Evolutionary conservation across 2,797 vertebrate species (phyloP), one percentile per base, ranked within the genome.

Genomic region (Peromyscus attwateri): DNA sequence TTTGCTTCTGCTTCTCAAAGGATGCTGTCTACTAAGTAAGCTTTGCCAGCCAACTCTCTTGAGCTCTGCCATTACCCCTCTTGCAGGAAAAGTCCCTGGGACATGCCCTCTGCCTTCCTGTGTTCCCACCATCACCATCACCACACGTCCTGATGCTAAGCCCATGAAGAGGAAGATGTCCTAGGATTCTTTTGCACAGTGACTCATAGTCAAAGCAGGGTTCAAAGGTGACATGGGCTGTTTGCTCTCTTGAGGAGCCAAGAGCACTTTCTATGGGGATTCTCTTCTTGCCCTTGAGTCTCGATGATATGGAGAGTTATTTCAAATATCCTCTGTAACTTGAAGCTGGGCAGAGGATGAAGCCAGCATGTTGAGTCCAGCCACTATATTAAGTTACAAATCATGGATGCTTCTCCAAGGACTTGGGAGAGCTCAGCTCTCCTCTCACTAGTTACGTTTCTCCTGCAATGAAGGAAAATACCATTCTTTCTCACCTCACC

Each of bases 401-500:
- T 31, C 29, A 14, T 1, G 3, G 87, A n/a, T 49, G 31, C 17
- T 66, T 49, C 75, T 64, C 60, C 29, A 76, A 4, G 6, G 52
- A 31, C 40, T 14, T 62, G 40, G 37, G 29, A 34, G 29, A 4
- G 14, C 40, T 49, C 31, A 25, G 46, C 5, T 34, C 43, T 64
- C 73, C 40, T 77, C 55, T 27, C 19, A n/a, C 9, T n/a, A n/a
- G 6, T n/a, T n/a, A 49, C 5, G 0, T 14, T 11, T 31, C 29
- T 21, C 49, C 1, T 7, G 3, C 0, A 46, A 43, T 0, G 11
- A 3, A 46, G 6, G 31, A 23, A 31, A 12, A 21, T 12, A 19
- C 3, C 0, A 3, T 0, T 10, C 1, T 27, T 17, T 16, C 34
- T 25, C 11, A 0, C 17, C 19, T 34, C 6, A 4, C 10, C 60